Base-by-base conservation (phyloP, 2,113 vertebrate species). In the Noctilio leporinus region DNA sequence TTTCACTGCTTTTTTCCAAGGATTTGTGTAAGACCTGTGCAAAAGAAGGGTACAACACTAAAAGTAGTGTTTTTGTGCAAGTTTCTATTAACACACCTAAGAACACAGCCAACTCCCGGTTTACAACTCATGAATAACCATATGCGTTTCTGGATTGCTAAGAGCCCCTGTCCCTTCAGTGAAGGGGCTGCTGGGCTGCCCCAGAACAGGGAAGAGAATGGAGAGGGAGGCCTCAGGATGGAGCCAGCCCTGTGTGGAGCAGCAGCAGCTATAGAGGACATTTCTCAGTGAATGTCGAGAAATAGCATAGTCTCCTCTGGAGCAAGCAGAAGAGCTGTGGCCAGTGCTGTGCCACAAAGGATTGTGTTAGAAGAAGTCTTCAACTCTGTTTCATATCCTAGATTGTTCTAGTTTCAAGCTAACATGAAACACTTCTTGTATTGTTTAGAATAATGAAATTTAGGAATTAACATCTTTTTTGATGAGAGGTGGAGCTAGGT, bases 361-460 rank as follows among this genome's bases (percentile, higher is more conserved):
- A 38, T 24, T 69, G 5, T 73, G 35, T 10, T 83, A 17, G 53
- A 33, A 70, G 33, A n/a, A 67, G 30, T 43, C 8, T 87, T 26
- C n/a, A 57, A 59, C 2, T 45, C 65, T 62, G 40, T 67, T 88
- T 90, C 14, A 43, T 30, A 67, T 8, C 26, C n/a, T 59, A 38
- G 53, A 47, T 77, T 59, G 10, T 87, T 91, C 53, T 89, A 9
- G 45, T 75, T 92, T 88, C 49, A 90, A 81, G 57, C 22, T 47
- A 55, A 72, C 64, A 55, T 80, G 59, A 80, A 94, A 86, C 4
- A 81, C 2, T 43, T 43, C 15, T 20, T 64, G 4, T 33, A 10
- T 77, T 38, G 9, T 86, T 73, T 49, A 86, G 57, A 88, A 62
- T 82, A 91, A 84, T 72, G 45, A 12, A 69, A 30, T 89, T n/a